Percentiles rank a stretch among this genome's conserved stretches.
phyloP scores from a whole-genome alignment of 2,113 vertebrate genomes.

The Podarcis raffonei region DNA sequence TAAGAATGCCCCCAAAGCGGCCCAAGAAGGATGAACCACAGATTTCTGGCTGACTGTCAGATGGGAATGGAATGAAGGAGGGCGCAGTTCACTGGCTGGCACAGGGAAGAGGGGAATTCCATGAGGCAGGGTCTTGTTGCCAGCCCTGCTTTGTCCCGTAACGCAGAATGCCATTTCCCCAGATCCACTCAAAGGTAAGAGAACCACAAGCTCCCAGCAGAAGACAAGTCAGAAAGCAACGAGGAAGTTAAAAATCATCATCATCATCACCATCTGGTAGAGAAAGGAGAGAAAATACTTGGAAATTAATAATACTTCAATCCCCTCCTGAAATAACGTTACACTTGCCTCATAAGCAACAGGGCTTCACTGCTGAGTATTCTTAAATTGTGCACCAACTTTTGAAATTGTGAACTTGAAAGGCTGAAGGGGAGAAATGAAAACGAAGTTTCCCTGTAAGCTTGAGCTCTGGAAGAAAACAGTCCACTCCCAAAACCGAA shows the following conservation, averaged over 20 bases:
- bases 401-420: too few species aligned
- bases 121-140: fast-evolving
- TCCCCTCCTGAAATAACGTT: neutral
- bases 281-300: neutral
- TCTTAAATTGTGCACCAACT: neutral
- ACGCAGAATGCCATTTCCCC: neutral
- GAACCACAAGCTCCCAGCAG: neutral
- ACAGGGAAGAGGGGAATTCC: neutral
- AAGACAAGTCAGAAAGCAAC: neutral
- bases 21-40: neutral
- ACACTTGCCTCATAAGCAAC: neutral
- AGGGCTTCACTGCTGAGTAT: neutral
- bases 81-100: neutral
- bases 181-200: neutral
- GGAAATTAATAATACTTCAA: neutral
- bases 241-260: too few species aligned
- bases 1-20: neutral
- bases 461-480: neutral
- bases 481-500: neutral
- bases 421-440: neutral
- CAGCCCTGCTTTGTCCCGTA: neutral
- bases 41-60: neutral
- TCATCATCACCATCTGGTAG: neutral
- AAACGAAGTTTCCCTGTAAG: neutral
- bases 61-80: neutral